A percentile compares a stretch with the other conserved stretches of the same genome.
Conservation (phyloP, 2,888 invertebrate genomes). For the Amiota mariae region DNA sequence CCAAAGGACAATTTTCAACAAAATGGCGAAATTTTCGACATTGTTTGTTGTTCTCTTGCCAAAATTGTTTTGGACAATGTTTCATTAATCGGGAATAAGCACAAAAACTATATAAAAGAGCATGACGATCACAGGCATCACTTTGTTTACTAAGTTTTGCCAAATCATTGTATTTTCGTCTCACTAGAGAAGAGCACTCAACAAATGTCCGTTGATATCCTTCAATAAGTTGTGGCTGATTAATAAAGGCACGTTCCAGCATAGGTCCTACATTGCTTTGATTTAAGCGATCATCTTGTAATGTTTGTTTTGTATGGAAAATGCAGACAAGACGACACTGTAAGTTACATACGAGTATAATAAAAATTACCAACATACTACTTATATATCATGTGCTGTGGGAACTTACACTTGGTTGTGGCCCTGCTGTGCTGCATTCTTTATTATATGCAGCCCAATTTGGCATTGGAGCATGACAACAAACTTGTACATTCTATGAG, state of each 20-base stretch:
- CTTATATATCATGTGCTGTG: not conserved
- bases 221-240: slow-evolving; percentile 38
- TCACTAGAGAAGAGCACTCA: slow-evolving; percentile 45
- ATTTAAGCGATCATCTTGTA: slow-evolving; percentile 44
- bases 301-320: slow-evolving; percentile 48
- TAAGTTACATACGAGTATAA: too few species aligned
- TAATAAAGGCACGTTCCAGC: slow-evolving; percentile 49
- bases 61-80: slow-evolving; percentile 46
- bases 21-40: slow-evolving; percentile 49
- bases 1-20: slow-evolving; percentile 49
- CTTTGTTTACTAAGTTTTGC: slow-evolving; percentile 49
- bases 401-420: slow-evolving; percentile 50
- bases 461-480: slow-evolving; percentile 54
- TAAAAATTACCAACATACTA: not conserved
- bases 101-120: slow-evolving; percentile 57
- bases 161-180: slow-evolving; percentile 42
- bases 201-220: slow-evolving; percentile 50
- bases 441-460: slow-evolving; percentile 52
- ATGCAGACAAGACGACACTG: slow-evolving; percentile 58
- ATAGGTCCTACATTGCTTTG: slow-evolving; percentile 47
- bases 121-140: slow-evolving; percentile 53
- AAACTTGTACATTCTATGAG: slow-evolving; percentile 50
- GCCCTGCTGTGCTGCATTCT: slow-evolving; percentile 50
- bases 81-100: slow-evolving; percentile 50
- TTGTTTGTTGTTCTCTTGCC: slow-evolving; percentile 47